These are phyloP conservation scores for Uropsilus gracilis DNA, from an alignment of 2,113 vertebrate species.

Conservation along the genomic window DNA sequence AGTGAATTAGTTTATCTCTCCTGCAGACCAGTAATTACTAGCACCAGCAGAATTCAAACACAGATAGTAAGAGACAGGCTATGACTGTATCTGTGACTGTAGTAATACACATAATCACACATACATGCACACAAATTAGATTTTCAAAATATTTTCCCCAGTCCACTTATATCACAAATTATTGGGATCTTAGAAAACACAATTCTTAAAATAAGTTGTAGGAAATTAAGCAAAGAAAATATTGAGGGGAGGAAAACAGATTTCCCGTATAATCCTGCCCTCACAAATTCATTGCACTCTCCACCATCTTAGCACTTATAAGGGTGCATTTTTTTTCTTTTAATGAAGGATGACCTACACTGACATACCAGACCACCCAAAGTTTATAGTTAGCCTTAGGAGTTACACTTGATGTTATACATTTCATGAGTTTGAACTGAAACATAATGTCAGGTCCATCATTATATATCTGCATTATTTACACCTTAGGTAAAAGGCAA, in stretches of 20 bases:
- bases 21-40: background rate
- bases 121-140: background rate
- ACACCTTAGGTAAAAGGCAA: background rate
- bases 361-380: background rate
- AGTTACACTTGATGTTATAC: background rate
- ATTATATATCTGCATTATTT: background rate
- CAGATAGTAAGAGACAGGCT: background rate
- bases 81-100: background rate
- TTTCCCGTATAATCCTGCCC: background rate
- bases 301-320: background rate
- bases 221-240: background rate
- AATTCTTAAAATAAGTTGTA: background rate
- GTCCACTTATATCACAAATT: background rate
- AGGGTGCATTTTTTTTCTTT: background rate
- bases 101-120: no score
- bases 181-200: background rate
- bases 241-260: background rate
- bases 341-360: background rate
- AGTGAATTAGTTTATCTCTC: background rate
- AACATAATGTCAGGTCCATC: background rate
- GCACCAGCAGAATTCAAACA: background rate
- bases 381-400: background rate
- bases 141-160: background rate
- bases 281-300: background rate
- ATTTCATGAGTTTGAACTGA: background rate